phyloP scores from a whole-genome alignment of 2,888 invertebrate species.

The Campoletis raptor region DNA sequence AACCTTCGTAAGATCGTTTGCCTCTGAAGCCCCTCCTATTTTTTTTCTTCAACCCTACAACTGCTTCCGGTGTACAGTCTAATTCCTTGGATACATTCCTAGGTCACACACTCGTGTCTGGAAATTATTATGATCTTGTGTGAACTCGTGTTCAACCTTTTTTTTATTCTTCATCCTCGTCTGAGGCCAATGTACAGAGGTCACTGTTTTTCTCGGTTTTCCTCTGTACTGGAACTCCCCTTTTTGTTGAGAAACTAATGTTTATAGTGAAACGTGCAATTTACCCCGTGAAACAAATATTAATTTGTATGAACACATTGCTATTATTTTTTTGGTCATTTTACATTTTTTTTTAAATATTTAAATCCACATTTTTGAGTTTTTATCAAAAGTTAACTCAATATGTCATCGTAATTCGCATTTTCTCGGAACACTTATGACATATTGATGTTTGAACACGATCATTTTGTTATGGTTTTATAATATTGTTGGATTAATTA shows the following conservation, averaged over 20 bases:
- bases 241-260: background rate
- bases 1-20: background rate
- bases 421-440: too few relatives aligned
- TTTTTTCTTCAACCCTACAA: constrained; percentile 3
- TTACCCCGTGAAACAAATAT: background rate
- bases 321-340: background rate
- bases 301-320: background rate
- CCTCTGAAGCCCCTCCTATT: background rate
- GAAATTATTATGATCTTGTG: background rate
- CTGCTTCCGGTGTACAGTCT: constrained; percentile 17
- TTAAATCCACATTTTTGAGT: background rate
- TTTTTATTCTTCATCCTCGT: constrained; percentile 1
- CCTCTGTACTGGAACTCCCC: background rate
- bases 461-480: too few relatives aligned
- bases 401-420: background rate
- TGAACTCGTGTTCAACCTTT: constrained; percentile 4
- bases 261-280: background rate
- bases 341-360: background rate
- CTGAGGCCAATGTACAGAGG: background rate
- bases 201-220: constrained; percentile 3
- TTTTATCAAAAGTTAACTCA: background rate
- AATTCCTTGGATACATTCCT: background rate
- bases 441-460: too few relatives aligned
- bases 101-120: background rate
- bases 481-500: too few relatives aligned